A percentile compares a stretch with the other conserved stretches of the same genome.
Conservation (phyloP, 2,113 vertebrate species). For the Emydura subglobosa region DNA sequence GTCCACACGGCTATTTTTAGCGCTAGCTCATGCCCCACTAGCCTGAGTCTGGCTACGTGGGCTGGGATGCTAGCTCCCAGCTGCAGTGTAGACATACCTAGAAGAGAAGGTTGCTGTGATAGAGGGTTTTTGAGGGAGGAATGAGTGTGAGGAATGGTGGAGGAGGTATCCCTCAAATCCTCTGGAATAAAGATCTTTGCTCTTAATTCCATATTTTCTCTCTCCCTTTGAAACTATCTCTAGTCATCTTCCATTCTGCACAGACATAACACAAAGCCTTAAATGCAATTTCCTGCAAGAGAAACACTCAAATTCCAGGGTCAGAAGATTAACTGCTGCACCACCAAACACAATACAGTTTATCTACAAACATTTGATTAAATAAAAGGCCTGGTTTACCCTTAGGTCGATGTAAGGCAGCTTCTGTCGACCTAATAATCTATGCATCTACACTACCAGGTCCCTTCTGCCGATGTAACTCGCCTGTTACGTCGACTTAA, state of each 20-base stretch:
- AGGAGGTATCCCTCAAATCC: not conserved
- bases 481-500: no score
- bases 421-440: no score
- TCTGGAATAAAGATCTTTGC: not conserved
- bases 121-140: not conserved
- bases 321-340: conserved; percentile 49
- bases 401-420: no score
- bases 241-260: conserved; percentile 44
- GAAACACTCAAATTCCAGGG: conserved; percentile 17
- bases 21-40: not conserved
- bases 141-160: not conserved
- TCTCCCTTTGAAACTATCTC: not conserved
- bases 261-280: conserved; percentile 49
- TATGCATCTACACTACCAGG: no score
- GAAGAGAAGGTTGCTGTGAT: not conserved
- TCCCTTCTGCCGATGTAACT: no score
- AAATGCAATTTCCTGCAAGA: conserved; percentile 28
- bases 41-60: not conserved
- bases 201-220: not conserved
- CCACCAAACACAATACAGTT: conserved; percentile 47
- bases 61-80: not conserved
- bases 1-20: not conserved
- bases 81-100: not conserved
- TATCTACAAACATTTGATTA: not conserved
- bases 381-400: not conserved